Evolutionary conservation across 2,888 invertebrate species (phyloP).

Genomic region (Didymodactylos carnosus): DNA sequence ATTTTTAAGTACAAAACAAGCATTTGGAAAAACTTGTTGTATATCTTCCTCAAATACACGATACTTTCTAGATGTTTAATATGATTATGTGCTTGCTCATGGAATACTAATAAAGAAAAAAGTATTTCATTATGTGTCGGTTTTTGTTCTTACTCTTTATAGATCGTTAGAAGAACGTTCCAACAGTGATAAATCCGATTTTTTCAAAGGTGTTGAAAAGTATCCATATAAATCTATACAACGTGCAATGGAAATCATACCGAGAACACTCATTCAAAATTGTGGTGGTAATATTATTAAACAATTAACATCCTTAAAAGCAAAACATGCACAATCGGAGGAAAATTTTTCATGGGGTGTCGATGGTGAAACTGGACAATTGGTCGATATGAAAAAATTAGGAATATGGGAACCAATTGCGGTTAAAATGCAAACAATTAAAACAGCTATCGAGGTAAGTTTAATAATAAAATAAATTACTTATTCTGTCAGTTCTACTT

Average conservation of each 20-base stretch:
- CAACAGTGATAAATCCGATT: slow-evolving; percentile 27
- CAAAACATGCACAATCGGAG: slow-evolving; percentile 42
- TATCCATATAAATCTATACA: slow-evolving; percentile 88
- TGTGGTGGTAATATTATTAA: slow-evolving; percentile 93
- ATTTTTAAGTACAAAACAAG: too few relatives aligned
- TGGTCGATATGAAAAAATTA: slow-evolving; percentile 70
- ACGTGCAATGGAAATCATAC: slow-evolving; percentile 83
- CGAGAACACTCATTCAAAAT: slow-evolving; percentile 86
- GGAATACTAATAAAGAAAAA: too few relatives aligned
- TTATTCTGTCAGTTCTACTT: too few relatives aligned
- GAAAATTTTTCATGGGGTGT: slow-evolving; percentile 59
- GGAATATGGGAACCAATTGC: slow-evolving; percentile 89
- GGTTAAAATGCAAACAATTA: slow-evolving; percentile 67
- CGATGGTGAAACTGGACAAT: slow-evolving; percentile 73
- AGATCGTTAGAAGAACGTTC: neutral
- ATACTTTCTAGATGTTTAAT: too few relatives aligned
- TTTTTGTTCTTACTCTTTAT: neutral
- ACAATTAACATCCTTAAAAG: slow-evolving; percentile 73
- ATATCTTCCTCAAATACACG: too few relatives aligned
- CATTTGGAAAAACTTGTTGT: too few relatives aligned
- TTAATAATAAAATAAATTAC: too few relatives aligned
- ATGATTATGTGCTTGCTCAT: too few relatives aligned
- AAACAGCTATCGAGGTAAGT: slow-evolving; percentile 46
- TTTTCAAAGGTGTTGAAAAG: slow-evolving; percentile 51
- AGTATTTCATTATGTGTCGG: too few relatives aligned